These are phyloP conservation scores for Bostrychus sinensis DNA, from an alignment of 2,113 vertebrate genomes.

Conservation along the genomic window DNA sequence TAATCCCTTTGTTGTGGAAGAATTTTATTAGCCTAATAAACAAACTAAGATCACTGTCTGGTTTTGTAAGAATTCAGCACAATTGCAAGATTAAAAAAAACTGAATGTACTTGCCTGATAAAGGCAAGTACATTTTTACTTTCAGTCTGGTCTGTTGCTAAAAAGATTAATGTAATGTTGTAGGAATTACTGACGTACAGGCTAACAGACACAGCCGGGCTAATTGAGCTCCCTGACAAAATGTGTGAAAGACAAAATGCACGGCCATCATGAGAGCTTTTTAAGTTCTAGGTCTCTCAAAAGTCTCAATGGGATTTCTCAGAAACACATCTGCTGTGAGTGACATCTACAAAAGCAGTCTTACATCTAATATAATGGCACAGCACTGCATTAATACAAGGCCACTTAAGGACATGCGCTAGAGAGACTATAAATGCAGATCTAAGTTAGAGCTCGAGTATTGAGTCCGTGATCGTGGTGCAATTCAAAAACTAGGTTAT, in stretches of 20 bases:
- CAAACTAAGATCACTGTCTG: too few species aligned
- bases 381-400: background rate
- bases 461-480: background rate
- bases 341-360: conserved; percentile 1
- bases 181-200: too few species aligned
- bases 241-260: background rate
- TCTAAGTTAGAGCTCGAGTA: conserved; percentile 6
- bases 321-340: background rate
- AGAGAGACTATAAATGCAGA: background rate
- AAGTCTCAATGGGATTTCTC: background rate
- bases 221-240: background rate
- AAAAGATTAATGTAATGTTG: background rate
- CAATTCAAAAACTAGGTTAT: background rate
- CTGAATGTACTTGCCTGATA: too few species aligned
- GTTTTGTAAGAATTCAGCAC: too few species aligned
- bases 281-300: background rate
- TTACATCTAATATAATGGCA: background rate
- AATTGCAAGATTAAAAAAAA: too few species aligned
- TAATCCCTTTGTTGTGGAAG: too few species aligned
- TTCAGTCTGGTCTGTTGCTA: background rate
- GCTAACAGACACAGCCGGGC: background rate
- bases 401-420: background rate
- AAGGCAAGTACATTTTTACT: too few species aligned
- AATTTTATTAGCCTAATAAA: too few species aligned
- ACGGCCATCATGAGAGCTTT: background rate